Conservation (phyloP, 2,113 vertebrate species). For the Pollachius pollachius region DNA sequence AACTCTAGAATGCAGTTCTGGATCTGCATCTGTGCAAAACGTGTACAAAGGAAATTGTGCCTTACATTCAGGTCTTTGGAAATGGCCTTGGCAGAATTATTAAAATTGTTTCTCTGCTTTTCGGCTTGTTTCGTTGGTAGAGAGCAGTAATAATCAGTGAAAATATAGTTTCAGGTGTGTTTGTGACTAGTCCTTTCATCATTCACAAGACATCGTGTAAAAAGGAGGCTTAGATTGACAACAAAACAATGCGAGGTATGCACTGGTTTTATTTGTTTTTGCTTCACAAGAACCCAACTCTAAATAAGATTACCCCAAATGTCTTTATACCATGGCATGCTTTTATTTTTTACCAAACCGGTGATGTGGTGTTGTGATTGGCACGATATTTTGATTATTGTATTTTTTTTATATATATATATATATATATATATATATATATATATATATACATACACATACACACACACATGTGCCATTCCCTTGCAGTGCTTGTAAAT, state of each 20-base stretch:
- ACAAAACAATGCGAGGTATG: not conserved
- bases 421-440: not conserved
- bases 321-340: not conserved
- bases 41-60: constrained; percentile 51
- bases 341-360: constrained; percentile 19
- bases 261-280: not conserved
- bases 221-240: too few relatives aligned
- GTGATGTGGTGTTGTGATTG: constrained; percentile 17
- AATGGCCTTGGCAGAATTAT: constrained; percentile 27
- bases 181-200: too few relatives aligned
- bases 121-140: constrained; percentile 29
- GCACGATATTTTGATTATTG: constrained; percentile 51
- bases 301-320: constrained; percentile 21
- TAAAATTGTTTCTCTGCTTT: constrained; percentile 26
- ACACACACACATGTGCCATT: constrained; percentile 25
- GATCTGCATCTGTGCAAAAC: constrained; percentile 10
- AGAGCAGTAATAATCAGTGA: constrained; percentile 34
- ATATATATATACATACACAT: not conserved
- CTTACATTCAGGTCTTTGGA: constrained; percentile 57
- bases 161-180: constrained; percentile 5
- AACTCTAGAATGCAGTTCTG: constrained; percentile 19
- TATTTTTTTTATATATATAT: not conserved
- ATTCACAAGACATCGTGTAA: too few relatives aligned
- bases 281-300: constrained; percentile 14
- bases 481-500: constrained; percentile 30